Percentiles rank a stretch among this genome's conserved stretches.
These are phyloP conservation scores for Pherbina coryleti DNA, from an alignment of 2,888 invertebrate genomes.

Conservation along the genomic window DNA sequence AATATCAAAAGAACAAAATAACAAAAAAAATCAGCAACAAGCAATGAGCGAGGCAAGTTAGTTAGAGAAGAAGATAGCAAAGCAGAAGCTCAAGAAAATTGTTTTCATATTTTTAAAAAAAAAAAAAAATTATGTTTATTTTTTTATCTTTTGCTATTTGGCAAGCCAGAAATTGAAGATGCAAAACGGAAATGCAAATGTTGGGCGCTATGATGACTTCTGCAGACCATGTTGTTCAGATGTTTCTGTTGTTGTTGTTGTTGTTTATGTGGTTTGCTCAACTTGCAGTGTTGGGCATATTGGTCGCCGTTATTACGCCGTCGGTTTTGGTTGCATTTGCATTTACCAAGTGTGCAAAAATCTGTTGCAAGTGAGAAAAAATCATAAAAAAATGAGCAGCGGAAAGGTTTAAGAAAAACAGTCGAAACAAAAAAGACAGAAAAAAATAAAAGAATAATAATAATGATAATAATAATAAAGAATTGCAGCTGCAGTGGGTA, in stretches of 20 bases:
- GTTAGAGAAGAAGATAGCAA: neutral
- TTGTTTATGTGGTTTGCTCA: neutral
- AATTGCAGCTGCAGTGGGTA: neutral
- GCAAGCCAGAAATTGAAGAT: neutral
- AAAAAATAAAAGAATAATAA: neutral
- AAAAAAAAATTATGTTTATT: neutral
- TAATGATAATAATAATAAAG: neutral
- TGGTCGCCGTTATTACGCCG: slow-evolving; percentile 9
- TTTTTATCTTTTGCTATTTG: neutral
- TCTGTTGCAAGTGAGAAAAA: neutral
- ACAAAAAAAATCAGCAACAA: neutral
- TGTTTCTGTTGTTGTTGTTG: slow-evolving; percentile 1
- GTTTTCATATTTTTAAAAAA: neutral
- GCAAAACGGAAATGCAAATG: slow-evolving; percentile 18
- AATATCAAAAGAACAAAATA: neutral
- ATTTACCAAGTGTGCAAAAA: neutral
- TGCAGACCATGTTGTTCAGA: neutral
- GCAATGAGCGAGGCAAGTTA: neutral
- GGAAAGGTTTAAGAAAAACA: neutral
- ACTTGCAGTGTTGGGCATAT: neutral
- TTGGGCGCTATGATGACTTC: neutral
- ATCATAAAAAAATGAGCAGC: neutral
- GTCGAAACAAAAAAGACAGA: neutral
- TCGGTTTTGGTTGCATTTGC: neutral
- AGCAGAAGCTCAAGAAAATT: neutral